Evolutionary conservation across 2,888 invertebrate genomes (phyloP).

Genomic region (Linyphia triangularis): DNA sequence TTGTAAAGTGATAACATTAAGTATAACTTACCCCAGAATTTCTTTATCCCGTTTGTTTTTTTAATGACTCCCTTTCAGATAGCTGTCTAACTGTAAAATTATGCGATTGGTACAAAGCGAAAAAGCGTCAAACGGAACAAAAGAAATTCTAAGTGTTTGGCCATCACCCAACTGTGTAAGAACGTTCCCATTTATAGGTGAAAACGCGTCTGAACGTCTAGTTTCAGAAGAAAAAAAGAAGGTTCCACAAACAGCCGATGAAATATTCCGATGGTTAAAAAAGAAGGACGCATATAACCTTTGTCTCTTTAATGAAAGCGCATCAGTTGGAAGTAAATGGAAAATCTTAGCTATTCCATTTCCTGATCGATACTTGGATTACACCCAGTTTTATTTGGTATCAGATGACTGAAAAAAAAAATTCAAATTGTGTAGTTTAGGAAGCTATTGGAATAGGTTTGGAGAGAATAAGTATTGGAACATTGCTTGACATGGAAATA

Average conservation of each 20-base stretch:
- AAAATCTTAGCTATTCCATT: constrained; percentile 13
- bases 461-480: constrained; percentile 4
- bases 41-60: neutral
- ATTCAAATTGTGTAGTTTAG: constrained; percentile 29
- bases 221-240: constrained; percentile 24
- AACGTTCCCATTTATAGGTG: constrained; percentile 22
- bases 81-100: constrained; percentile 17
- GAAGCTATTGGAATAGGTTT: constrained; percentile 23
- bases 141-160: constrained; percentile 17
- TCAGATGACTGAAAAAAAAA: constrained; percentile 5
- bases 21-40: no score
- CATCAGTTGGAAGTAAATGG: constrained; percentile 13
- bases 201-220: constrained; percentile 2
- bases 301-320: constrained; percentile 42
- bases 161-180: constrained; percentile 47
- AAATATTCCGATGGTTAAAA: constrained; percentile 7
- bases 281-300: constrained; percentile 1
- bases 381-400: constrained; percentile 45
- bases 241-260: constrained; percentile 18
- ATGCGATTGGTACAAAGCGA: neutral
- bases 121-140: constrained; percentile 4
- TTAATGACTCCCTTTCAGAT: constrained; percentile 3
- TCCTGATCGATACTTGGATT: constrained; percentile 60
- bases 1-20: no score
- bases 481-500: constrained; percentile 9